Percentiles rank a stretch among this genome's conserved stretches.
Conservation (phyloP, 2,888 invertebrate species). For the Drosophila austrosaltans region DNA sequence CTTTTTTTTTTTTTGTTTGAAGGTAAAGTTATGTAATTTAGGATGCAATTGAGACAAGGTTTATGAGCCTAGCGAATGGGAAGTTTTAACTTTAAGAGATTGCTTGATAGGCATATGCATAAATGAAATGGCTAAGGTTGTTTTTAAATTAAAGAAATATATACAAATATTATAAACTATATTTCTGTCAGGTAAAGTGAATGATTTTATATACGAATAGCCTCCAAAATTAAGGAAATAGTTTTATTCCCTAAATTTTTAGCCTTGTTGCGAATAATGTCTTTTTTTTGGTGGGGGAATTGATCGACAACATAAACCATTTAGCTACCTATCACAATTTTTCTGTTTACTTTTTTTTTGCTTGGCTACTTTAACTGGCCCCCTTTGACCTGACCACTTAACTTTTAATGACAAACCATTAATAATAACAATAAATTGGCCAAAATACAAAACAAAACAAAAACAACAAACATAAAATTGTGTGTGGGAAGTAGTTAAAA, state of each 20-base stretch:
- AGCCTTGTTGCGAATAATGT: background rate
- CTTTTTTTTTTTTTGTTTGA: conserved; percentile 9
- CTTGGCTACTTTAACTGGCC: background rate
- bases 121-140: background rate
- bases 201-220: background rate
- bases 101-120: background rate
- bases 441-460: conserved; percentile 29
- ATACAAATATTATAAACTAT: background rate
- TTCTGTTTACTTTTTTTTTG: background rate
- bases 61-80: conserved; percentile 2
- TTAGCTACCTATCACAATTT: background rate
- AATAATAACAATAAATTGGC: conserved; percentile 33
- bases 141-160: background rate
- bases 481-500: conserved; percentile 42
- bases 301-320: conserved; percentile 5
- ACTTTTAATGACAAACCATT: conserved; percentile 20
- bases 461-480: background rate
- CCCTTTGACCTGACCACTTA: conserved; percentile 23
- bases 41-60: conserved; percentile 17
- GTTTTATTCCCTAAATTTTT: too few relatives aligned
- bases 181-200: background rate
- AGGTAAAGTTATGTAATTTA: conserved; percentile 27
- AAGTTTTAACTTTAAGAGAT: background rate
- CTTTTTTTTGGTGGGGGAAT: background rate
- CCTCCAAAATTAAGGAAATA: too few relatives aligned